These are phyloP conservation scores for Helicolenus hilgendorfi DNA, from an alignment of 2,797 vertebrate genomes.

Conservation along the genomic window DNA sequence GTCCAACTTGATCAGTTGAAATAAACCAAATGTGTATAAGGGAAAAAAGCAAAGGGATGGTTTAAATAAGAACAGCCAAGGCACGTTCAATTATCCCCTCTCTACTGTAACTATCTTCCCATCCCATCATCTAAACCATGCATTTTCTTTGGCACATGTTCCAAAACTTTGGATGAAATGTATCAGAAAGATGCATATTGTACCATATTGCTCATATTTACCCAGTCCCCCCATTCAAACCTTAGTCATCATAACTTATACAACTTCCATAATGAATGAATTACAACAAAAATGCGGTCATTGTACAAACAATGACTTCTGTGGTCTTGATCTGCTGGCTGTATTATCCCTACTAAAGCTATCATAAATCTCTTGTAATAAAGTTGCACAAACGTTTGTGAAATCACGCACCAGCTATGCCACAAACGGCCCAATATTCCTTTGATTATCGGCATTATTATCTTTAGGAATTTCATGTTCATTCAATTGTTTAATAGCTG, in stretches of 20 bases:
- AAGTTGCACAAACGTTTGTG: not conserved
- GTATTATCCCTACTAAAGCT: not conserved
- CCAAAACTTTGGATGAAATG: not conserved
- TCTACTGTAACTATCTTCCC: not conserved
- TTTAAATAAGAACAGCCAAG: constrained; percentile 17
- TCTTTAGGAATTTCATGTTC: not conserved
- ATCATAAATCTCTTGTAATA: not conserved
- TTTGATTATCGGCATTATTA: not conserved
- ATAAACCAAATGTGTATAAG: not conserved
- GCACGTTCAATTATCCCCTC: not conserved
- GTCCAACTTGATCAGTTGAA: not conserved
- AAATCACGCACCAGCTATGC: not conserved
- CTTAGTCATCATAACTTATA: not conserved
- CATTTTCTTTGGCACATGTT: not conserved
- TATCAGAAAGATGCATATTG: not conserved
- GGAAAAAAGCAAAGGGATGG: not conserved
- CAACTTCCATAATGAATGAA: not conserved
- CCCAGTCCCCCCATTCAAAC: not conserved
- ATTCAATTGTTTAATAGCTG: not conserved
- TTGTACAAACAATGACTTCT: not conserved
- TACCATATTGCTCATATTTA: not conserved
- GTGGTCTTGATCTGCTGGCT: not conserved
- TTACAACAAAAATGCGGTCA: not conserved
- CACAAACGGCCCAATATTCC: not conserved
- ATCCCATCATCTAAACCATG: not conserved